Evolutionary conservation across 2,888 invertebrate species (phyloP).

Genomic region (Dynastes grantii): DNA sequence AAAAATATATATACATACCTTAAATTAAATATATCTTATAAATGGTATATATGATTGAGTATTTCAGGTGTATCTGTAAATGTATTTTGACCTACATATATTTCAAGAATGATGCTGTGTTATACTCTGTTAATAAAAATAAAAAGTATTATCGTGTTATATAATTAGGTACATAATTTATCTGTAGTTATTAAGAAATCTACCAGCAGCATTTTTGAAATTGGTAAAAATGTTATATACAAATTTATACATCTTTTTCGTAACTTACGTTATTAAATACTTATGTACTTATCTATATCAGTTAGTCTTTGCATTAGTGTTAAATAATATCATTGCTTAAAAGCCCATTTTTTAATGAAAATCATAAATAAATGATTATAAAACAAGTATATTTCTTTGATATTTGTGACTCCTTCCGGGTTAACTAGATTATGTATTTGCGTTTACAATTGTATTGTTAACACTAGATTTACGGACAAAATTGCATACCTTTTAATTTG

Average conservation of each 20-base stretch:
- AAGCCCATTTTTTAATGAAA: constrained; percentile 71
- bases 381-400: constrained; percentile 48
- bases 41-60: constrained; percentile 45
- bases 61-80: constrained; percentile 60
- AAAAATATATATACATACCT: constrained; percentile 47
- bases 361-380: constrained; percentile 69
- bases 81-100: constrained; percentile 59
- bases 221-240: constrained; percentile 62
- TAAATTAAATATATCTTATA: constrained; percentile 41
- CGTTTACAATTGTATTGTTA: too few species aligned
- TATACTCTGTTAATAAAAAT: constrained; percentile 59
- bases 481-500: too few species aligned
- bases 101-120: constrained; percentile 65
- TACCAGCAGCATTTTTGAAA: constrained; percentile 64
- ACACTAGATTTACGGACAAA: too few species aligned
- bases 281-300: constrained; percentile 68
- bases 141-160: constrained; percentile 66
- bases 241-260: constrained; percentile 66
- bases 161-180: constrained; percentile 63
- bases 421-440: too few species aligned
- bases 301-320: constrained; percentile 70
- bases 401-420: neutral
- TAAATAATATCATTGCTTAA: constrained; percentile 70
- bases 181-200: constrained; percentile 61
- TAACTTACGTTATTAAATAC: constrained; percentile 66